These are phyloP conservation scores for Troglohyphantes excavatus DNA, from an alignment of 2,888 invertebrate species.

Conservation along the genomic window DNA sequence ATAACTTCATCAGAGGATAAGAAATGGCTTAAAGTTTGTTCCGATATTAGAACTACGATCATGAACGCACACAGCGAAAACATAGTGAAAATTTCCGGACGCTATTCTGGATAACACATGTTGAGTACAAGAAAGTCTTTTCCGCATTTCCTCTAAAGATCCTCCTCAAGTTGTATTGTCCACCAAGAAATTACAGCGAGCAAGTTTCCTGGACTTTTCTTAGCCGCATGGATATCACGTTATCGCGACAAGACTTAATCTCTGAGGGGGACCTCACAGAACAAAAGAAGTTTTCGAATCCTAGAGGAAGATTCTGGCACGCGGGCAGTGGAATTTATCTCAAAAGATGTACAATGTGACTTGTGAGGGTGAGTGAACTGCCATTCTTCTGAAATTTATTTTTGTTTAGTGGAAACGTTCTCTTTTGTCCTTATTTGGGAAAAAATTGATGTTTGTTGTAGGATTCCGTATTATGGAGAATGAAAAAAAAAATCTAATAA, in stretches of 20 bases:
- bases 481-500: too few relatives aligned
- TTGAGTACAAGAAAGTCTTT: too few relatives aligned
- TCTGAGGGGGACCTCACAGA: conserved; percentile 14
- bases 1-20: too few relatives aligned
- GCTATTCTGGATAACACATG: not conserved
- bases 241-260: conserved; percentile 27
- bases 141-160: not conserved
- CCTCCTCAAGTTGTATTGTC: conserved; percentile 24
- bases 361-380: conserved; percentile 54
- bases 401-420: conserved; percentile 19
- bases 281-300: conserved; percentile 16
- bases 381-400: not conserved
- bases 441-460: too few relatives aligned
- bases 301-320: conserved; percentile 26
- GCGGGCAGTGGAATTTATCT: conserved; percentile 16
- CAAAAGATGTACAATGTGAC: conserved; percentile 26
- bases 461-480: too few relatives aligned
- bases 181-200: not conserved
- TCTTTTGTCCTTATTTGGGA: not conserved
- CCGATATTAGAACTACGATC: too few relatives aligned
- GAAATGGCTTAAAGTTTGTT: too few relatives aligned
- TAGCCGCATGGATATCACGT: conserved; percentile 16
- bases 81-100: too few relatives aligned
- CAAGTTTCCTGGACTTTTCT: conserved; percentile 19
- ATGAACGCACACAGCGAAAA: too few relatives aligned